Base-by-base conservation (phyloP, 2,888 invertebrate genomes). In the Stictocephala bisonia region DNA sequence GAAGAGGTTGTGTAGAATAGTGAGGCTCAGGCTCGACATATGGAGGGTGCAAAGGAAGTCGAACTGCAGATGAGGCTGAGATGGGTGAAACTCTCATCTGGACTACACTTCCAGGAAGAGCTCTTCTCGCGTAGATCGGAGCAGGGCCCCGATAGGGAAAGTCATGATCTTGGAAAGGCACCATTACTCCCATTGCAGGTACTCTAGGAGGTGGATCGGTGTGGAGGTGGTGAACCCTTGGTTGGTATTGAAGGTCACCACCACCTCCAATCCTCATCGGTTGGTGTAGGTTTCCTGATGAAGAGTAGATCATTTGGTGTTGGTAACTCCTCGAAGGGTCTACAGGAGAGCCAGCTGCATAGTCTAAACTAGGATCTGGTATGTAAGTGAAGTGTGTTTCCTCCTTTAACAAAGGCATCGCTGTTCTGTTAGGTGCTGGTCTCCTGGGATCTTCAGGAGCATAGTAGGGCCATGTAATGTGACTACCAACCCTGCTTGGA, bases 381-480 rank as follows among this genome's bases (percentile, higher is more conserved):
- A 73, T 48, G 26, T 73, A 73, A 13, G 73, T 27, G 15, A 73
- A 73, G 9, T 48, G 58, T 0, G 58, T 58, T 18, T 73, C 73
- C 40, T 73, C 73, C 20, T 73, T 73, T 1, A 73, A 20, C 1
- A 73, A 31, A 15, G 73, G 73, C 51, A 69, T 60, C 9, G 15
- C 75, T 20, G 67, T 56, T 20, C 68, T 44, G 48, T 31, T 56
- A 6, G 58, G 53, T 29, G 60, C 51, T 13, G 44, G 41, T 44
- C 71, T 71, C 41, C 72, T 58, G 15, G 64, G 26, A 20, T 69
- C 74, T 20, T 75, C 77, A 15, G 76, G 73, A 48, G 89, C 88
- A 79, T 90, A 90, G 80, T 90, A 90, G 0, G 90, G 90, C 90
- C 90, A 90, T 13, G 89, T 87, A 76, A 89, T 86, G 78, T 84